Percentiles rank a stretch among this genome's conserved stretches.
These are phyloP conservation scores for Melanocharis versteri DNA, from an alignment of 2,113 vertebrate species.

Conservation along the genomic window DNA sequence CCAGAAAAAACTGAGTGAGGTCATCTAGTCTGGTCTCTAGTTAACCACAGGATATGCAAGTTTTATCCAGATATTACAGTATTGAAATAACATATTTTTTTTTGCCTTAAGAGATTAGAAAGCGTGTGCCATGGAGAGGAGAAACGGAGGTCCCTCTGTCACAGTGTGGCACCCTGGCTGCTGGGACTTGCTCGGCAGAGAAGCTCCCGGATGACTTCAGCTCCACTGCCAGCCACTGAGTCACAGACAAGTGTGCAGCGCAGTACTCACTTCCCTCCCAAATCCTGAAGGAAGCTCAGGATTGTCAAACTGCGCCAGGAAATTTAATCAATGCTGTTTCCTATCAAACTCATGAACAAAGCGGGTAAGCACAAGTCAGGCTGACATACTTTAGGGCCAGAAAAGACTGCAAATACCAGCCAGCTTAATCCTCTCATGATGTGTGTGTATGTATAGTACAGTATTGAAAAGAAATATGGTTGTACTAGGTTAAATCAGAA, in stretches of 20 bases:
- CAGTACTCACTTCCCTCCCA: not conserved
- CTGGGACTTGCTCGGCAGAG: not conserved
- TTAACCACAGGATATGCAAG: not conserved
- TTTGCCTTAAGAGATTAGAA: not conserved
- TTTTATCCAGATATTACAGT: not conserved
- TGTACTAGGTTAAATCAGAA: not conserved
- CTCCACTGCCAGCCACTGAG: not conserved
- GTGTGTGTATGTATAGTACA: not conserved
- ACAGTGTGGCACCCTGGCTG: accelerated
- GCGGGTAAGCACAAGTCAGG: not conserved
- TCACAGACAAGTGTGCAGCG: accelerated
- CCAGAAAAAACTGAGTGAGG: not conserved
- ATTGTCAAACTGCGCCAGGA: not conserved
- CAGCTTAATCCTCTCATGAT: not conserved
- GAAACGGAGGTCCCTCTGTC: not conserved
- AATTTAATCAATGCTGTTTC: not conserved
- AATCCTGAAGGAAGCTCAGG: not conserved
- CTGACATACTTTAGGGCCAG: not conserved
- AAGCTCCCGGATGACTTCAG: not conserved
- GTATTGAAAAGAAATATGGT: not conserved
- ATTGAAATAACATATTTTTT: not conserved
- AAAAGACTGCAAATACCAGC: not conserved
- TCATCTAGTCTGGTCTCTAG: not conserved
- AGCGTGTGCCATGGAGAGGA: accelerated
- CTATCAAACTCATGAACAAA: not conserved